Percentiles rank a stretch among this genome's conserved stretches.
These are phyloP conservation scores for Holothuria leucospilota DNA, from an alignment of 53 echinoderm and acorn worm genomes.

Conservation along the genomic window DNA sequence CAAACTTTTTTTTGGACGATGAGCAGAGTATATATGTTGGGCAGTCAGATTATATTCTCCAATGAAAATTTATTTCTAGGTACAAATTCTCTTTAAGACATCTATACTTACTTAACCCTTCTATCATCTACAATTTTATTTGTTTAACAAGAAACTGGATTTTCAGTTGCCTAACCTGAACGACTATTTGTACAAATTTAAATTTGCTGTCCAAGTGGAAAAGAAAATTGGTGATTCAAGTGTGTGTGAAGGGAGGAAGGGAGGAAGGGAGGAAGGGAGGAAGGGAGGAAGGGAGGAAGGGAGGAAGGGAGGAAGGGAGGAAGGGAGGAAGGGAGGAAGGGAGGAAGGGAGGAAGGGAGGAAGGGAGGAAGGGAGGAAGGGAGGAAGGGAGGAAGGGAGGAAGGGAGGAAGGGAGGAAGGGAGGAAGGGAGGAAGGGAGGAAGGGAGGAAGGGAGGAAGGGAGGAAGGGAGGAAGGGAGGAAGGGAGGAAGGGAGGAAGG, in stretches of 20 bases:
- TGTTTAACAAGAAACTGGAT: no score
- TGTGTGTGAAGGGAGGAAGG: neutral
- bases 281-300: neutral
- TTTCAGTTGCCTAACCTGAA: no score
- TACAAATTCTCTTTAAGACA: no score
- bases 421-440: neutral
- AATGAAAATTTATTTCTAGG: no score
- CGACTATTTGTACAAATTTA: no score
- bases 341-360: slow-evolving; percentile 1
- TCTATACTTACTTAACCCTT: no score
- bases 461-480: neutral
- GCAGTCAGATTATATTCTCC: no score
- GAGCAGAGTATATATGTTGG: no score
- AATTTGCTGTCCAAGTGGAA: no score
- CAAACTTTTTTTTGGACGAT: no score
- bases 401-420: slow-evolving; percentile 2
- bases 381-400: neutral
- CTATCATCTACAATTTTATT: no score
- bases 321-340: neutral
- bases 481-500: neutral
- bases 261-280: neutral
- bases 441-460: neutral
- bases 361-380: neutral
- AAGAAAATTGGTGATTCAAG: no score
- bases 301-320: slow-evolving; percentile 1